phyloP scores from a whole-genome alignment of 1,140 invertebrate genomes.

The Drosophila pseudoananassae region DNA sequence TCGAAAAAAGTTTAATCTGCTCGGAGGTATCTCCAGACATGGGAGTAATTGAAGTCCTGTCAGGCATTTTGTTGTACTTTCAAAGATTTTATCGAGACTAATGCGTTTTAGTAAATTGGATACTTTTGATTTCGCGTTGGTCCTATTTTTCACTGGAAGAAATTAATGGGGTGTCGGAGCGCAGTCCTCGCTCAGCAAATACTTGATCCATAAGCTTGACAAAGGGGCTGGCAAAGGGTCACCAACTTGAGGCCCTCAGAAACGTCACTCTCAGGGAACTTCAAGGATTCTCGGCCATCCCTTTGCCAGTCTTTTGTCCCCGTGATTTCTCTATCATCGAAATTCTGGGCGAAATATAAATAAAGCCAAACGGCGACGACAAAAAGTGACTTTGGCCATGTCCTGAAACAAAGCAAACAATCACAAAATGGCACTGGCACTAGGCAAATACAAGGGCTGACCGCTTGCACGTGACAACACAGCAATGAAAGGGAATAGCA shows the following conservation, averaged over 20 bases:
- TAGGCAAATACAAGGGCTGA: slow-evolving; percentile 58
- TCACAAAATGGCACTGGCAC: slow-evolving; percentile 69
- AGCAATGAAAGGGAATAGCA: slow-evolving; percentile 32
- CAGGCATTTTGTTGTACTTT: slow-evolving; percentile 25
- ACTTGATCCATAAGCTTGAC: slow-evolving; percentile 8
- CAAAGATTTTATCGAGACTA: slow-evolving; percentile 30
- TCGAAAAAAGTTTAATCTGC: slow-evolving; percentile 20
- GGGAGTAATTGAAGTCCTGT: slow-evolving; percentile 32
- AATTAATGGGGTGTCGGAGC: slow-evolving; percentile 35
- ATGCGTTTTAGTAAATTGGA: slow-evolving; percentile 31
- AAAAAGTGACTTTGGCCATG: slow-evolving; percentile 38
- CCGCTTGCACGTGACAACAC: slow-evolving; percentile 63
- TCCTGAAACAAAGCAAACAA: slow-evolving; percentile 68
- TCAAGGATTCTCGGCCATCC: slow-evolving; percentile 25
- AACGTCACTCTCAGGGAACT: slow-evolving; percentile 21
- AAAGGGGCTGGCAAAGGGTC: slow-evolving; percentile 32
- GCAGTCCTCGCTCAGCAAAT: slow-evolving; percentile 17
- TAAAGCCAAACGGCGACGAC: slow-evolving; percentile 18
- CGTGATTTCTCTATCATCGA: slow-evolving; percentile 52
- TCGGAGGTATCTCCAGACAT: neutral
- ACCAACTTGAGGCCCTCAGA: slow-evolving; percentile 12
- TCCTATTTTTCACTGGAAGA: neutral
- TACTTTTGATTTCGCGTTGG: slow-evolving; percentile 8
- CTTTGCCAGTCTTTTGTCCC: slow-evolving; percentile 41
- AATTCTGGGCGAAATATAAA: slow-evolving; percentile 29